These are phyloP conservation scores for Enteromius fasciolatus DNA, from an alignment of 2,797 vertebrate species.

Conservation along the genomic window DNA sequence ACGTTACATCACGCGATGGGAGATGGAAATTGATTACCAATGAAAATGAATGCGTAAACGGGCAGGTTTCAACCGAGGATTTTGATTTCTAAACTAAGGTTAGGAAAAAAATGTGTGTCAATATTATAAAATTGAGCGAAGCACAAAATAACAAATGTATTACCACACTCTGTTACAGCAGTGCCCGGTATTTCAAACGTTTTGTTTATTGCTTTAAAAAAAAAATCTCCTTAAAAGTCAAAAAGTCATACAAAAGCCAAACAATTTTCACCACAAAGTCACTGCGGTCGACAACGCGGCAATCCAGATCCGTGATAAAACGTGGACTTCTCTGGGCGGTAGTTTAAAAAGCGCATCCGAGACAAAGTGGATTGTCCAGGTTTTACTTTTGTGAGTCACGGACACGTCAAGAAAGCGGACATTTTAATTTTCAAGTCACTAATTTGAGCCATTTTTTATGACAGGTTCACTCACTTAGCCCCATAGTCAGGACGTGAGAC, in stretches of 20 bases:
- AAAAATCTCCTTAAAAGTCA: neutral
- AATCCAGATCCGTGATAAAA: constrained; percentile 53
- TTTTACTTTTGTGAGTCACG: constrained; percentile 11
- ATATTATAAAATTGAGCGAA: neutral
- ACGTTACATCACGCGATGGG: too few relatives aligned
- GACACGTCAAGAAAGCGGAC: constrained; percentile 62
- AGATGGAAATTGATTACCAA: neutral
- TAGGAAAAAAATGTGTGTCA: neutral
- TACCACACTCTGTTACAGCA: neutral
- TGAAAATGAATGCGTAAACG: neutral
- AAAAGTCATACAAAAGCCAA: neutral
- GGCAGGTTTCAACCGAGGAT: neutral
- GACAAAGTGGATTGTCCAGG: constrained; percentile 57
- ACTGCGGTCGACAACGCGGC: constrained; percentile 2
- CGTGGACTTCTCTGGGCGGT: constrained; percentile 60
- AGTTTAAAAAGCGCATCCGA: constrained; percentile 53
- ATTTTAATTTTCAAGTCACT: constrained; percentile 39
- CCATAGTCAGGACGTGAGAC: neutral
- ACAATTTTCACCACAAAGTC: neutral
- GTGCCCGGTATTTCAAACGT: neutral
- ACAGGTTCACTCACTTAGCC: neutral
- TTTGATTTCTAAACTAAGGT: neutral
- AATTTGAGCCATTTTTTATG: neutral
- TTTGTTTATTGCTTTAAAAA: neutral
- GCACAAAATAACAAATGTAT: neutral